phyloP scores from a whole-genome alignment of 2,888 invertebrate genomes.

The Latheticus oryzae region DNA sequence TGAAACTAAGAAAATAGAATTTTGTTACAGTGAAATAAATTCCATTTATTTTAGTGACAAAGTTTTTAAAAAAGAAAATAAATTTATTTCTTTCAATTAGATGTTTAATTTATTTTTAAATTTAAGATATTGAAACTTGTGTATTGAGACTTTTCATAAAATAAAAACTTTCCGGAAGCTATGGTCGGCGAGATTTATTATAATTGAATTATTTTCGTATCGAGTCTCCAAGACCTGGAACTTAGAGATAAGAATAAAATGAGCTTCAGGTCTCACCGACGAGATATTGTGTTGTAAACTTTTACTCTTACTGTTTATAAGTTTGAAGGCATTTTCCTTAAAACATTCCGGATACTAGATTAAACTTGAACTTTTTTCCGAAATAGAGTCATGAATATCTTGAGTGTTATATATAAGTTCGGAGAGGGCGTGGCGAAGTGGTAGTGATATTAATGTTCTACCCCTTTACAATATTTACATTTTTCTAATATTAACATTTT shows the following conservation, averaged over 20 bases:
- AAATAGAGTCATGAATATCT: slow-evolving; percentile 10
- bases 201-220: slow-evolving; percentile 33
- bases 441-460: slow-evolving; percentile 3
- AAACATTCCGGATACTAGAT: slow-evolving; percentile 17
- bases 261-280: slow-evolving; percentile 16
- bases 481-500: slow-evolving; percentile 14
- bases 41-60: too few relatives aligned
- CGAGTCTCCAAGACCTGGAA: slow-evolving; percentile 15
- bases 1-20: slow-evolving; percentile 2
- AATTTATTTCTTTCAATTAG: too few relatives aligned
- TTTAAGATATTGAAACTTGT: too few relatives aligned
- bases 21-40: not conserved
- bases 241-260: slow-evolving; percentile 13
- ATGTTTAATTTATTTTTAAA: too few relatives aligned
- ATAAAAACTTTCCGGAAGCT: slow-evolving; percentile 4
- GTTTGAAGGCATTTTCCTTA: slow-evolving; percentile 19
- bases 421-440: slow-evolving; percentile 1
- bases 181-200: slow-evolving; percentile 29
- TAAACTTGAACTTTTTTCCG: slow-evolving; percentile 4
- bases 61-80: too few relatives aligned
- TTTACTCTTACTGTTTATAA: slow-evolving; percentile 33
- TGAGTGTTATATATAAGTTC: not conserved
- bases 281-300: slow-evolving; percentile 35
- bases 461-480: slow-evolving; percentile 2
- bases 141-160: too few relatives aligned